Base-by-base conservation (phyloP, 2,797 vertebrate species). In the Ctenopoma kingsleyae region DNA sequence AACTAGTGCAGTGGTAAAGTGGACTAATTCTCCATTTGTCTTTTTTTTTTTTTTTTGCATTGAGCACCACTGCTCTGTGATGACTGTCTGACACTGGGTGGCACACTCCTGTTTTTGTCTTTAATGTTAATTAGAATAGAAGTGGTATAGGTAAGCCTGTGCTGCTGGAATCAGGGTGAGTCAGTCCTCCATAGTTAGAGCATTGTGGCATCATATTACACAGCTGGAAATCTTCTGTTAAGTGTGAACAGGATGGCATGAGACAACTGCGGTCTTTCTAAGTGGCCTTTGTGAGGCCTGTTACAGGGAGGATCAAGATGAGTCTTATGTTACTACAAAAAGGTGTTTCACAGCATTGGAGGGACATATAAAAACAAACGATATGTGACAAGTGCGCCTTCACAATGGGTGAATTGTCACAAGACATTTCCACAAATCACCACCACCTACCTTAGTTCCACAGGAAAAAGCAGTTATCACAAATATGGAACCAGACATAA, bases 171-270 rank as follows among this genome's bases (percentile, higher is more conserved):
- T 44, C 60, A 30, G 48, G 43, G 66, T 67, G 77, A 67, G 65
- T 35, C 73, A 51, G 82, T 64, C 54, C 61, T 78, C 71, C 22
- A 67, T 81, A 84, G 68, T 59, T 38, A 78, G 40, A 35, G 65
- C 76, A 63, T 64, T 70, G 54, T 20, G 4, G 83, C 74, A 75
- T 91, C 77, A 55, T 73, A 76, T 88, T 89, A 89, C 87, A 71
- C 71, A 52, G 83, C 82, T 82, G 82, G 73, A 86, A 86, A 79
- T 81, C 61, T 87, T 86, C 80, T 74, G 69, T 81, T 87, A 76
- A 83, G 68, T 57, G 71, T 56, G 67, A 80, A 72, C 56, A 72
- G 51, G 55, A 82, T 16, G 71, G 81, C 75, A 71, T 22, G 6
- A 76, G 62, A 57, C 62, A 36, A 78, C 79, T 57, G 78, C 46